Base-by-base conservation (phyloP, 2,888 invertebrate species). In the Drosophila austrosaltans region DNA sequence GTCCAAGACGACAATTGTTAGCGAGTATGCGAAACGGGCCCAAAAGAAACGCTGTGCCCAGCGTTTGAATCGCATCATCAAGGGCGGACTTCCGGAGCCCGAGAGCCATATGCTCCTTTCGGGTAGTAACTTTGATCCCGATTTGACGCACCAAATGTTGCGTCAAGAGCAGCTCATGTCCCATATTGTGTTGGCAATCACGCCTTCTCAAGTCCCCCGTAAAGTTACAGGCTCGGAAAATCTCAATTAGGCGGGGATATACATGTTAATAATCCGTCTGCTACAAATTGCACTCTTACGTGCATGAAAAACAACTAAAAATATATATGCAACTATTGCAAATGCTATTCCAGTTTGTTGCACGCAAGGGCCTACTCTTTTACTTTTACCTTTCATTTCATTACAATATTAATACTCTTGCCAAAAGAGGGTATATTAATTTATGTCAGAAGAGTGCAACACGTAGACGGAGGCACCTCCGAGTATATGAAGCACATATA, bases 11-110 rank as follows among this genome's bases (percentile, higher is more conserved):
- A 66, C 1, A 36, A 36, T 8, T 0, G 0, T 5, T n/a, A 12
- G 2, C 4, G 70, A 76, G 0, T 8, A 40, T 1, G 57, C 65
- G 1, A 16, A 10, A 12, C 67, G 71, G 0, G 83, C 86, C 0
- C 53, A 44, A 25, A 53, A 67, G 36, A 42, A 30, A 3, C 80
- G 82, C 0, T 82, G 82, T 30, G 71, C 59, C 12, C 66, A 53
- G 1, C 74, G 88, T 0, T 1, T 71, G 0, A 28, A 4, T 5
- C 77, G 59, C 22, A 68, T 82, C 4, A 25, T 48, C 4, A 48
- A 48, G 22, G 8, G 12, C 0, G 22, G 20, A 6, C 10, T 25
- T 3, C 10, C 2, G 10, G 48, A 25, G 25, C 22, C 22, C 10
- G 67, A 3, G 42, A 28, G 16, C 30, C 3, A 40, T 4, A 3